These are phyloP conservation scores for Bombus picipes DNA, from an alignment of 1,140 invertebrate genomes.

Conservation along the genomic window DNA sequence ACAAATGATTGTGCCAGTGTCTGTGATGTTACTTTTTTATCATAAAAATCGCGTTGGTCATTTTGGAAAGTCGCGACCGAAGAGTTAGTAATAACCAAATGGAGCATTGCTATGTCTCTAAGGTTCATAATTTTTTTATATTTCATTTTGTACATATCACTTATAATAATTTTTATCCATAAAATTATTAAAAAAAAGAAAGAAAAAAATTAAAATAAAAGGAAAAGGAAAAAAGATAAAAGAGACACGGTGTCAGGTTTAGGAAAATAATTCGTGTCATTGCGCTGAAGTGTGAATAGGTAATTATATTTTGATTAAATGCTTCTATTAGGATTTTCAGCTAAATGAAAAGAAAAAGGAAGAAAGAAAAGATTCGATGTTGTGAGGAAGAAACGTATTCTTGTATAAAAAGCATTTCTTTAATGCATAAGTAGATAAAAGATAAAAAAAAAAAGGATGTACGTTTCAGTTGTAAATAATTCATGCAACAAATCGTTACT, in stretches of 20 bases:
- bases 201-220: constrained; percentile 32
- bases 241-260: not conserved
- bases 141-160: constrained; percentile 65
- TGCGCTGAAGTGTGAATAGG: constrained; percentile 7
- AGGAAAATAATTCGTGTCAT: constrained; percentile 9
- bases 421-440: constrained; percentile 62
- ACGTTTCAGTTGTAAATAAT: constrained; percentile 63
- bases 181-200: constrained; percentile 48
- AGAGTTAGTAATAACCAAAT: constrained; percentile 25
- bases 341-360: constrained; percentile 24
- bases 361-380: constrained; percentile 19
- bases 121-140: constrained; percentile 61
- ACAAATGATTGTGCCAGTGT: constrained; percentile 64
- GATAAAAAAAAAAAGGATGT: constrained; percentile 45
- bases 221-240: constrained; percentile 37
- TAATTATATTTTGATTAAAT: constrained; percentile 15
- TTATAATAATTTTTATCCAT: constrained; percentile 58
- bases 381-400: constrained; percentile 54
- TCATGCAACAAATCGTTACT: constrained; percentile 43
- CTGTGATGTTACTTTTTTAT: constrained; percentile 61
- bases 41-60: constrained; percentile 15
- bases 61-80: constrained; percentile 17
- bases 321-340: constrained; percentile 45
- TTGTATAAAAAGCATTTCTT: constrained; percentile 66
- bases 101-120: constrained; percentile 36